Evolutionary conservation across 2,797 vertebrate genomes (phyloP).

Genomic region (Acipenser transmontanus): DNA sequence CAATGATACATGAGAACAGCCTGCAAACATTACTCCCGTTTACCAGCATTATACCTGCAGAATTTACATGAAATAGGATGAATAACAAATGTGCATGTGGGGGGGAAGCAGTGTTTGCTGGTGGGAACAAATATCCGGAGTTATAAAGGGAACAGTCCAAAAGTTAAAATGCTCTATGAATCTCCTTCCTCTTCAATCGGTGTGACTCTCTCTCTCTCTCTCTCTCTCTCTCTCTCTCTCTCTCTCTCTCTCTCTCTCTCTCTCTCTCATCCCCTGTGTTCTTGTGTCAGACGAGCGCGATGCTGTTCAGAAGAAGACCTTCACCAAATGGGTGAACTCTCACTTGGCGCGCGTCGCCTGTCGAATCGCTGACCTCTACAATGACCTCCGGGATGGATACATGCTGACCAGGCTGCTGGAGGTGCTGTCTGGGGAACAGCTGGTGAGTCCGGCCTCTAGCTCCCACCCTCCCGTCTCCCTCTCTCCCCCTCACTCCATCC

Average conservation of each 20-base stretch:
- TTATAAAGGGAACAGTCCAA: too few species aligned
- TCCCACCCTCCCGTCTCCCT: background rate
- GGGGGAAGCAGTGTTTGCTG: too few species aligned
- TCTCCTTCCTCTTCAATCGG: too few species aligned
- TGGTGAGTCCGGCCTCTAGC: slow-evolving; percentile 57
- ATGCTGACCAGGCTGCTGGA: slow-evolving; percentile 86
- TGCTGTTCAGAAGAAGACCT: slow-evolving; percentile 91
- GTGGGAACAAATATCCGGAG: too few species aligned
- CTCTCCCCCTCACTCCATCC: background rate
- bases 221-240: background rate
- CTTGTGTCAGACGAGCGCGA: slow-evolving; percentile 73
- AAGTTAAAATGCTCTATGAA: too few species aligned
- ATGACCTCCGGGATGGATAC: slow-evolving; percentile 81
- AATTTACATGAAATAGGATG: too few species aligned
- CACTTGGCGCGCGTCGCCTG: slow-evolving; percentile 80
- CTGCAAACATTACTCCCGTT: too few species aligned
- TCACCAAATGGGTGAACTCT: slow-evolving; percentile 91
- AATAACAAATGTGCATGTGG: too few species aligned
- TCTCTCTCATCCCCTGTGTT: background rate
- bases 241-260: too few species aligned
- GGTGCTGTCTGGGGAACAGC: slow-evolving; percentile 83
- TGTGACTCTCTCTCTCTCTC: background rate
- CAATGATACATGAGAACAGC: too few species aligned
- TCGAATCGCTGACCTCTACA: slow-evolving; percentile 81
- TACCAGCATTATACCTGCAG: too few species aligned